phyloP scores from a whole-genome alignment of 2,797 vertebrate genomes.

The Alosa sapidissima region DNA sequence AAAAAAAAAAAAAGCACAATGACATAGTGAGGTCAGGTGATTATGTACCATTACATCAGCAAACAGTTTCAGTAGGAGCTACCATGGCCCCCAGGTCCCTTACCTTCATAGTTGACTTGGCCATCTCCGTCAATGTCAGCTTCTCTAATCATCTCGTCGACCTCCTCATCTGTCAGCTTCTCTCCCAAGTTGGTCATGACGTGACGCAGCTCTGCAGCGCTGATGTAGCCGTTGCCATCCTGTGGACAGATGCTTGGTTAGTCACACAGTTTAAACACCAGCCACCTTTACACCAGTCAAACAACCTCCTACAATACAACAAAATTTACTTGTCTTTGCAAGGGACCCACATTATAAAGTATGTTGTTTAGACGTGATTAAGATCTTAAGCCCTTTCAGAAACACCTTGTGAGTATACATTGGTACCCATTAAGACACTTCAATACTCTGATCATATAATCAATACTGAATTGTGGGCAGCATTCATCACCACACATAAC shows the following conservation, averaged over 20 bases:
- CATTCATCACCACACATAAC: not conserved
- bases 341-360: not conserved
- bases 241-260: constrained; percentile 52
- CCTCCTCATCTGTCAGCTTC: constrained; percentile 90
- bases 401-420: no score
- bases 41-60: not conserved
- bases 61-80: not conserved
- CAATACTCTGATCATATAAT: not conserved
- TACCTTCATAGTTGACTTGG: constrained; percentile 92
- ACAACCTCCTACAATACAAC: not conserved
- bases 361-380: not conserved
- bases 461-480: not conserved
- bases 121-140: constrained; percentile 89
- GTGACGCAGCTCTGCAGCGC: constrained; percentile 86
- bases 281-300: not conserved
- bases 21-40: constrained; percentile 8
- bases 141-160: constrained; percentile 92
- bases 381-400: not conserved
- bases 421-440: no score
- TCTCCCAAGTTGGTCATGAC: constrained; percentile 92
- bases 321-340: not conserved
- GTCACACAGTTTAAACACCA: not conserved
- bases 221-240: constrained; percentile 91
- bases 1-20: not conserved
- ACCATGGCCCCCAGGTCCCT: constrained; percentile 26